A percentile compares a stretch with the other conserved stretches of the same genome.
phyloP scores from a whole-genome alignment of 2,888 invertebrate genomes.

The Rhagonycha fulva region DNA sequence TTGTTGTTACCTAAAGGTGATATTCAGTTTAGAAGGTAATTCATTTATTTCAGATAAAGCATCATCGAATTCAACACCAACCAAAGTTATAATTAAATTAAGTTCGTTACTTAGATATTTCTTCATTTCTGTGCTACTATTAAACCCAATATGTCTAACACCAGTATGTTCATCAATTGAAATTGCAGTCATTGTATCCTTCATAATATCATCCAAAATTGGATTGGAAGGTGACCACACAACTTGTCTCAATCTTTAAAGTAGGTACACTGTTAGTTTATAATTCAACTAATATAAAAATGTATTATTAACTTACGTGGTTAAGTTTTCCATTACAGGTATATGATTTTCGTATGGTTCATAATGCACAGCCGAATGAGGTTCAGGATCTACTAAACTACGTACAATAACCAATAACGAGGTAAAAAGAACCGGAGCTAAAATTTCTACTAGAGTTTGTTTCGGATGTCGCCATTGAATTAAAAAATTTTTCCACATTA shows the following conservation, averaged over 20 bases:
- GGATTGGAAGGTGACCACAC: constrained; percentile 23
- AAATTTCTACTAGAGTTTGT: constrained; percentile 68
- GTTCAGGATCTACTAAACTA: constrained; percentile 64
- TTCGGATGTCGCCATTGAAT: constrained; percentile 73
- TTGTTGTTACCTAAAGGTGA: constrained; percentile 56
- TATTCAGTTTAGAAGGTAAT: constrained; percentile 58
- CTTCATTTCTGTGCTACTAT: background rate
- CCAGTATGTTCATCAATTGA: background rate
- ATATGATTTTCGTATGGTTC: constrained; percentile 11
- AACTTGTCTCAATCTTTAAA: constrained; percentile 12
- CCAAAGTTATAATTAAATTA: constrained; percentile 45
- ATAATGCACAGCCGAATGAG: constrained; percentile 36
- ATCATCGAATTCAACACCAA: constrained; percentile 66
- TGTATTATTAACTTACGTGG: constrained; percentile 9
- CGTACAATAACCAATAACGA: constrained; percentile 72
- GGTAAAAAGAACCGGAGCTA: constrained; percentile 68
- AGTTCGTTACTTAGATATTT: constrained; percentile 13
- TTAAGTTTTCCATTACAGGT: constrained; percentile 7
- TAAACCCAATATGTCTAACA: background rate
- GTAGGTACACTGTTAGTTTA: background rate
- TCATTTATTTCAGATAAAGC: constrained; percentile 51
- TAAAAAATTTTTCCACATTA: constrained; percentile 83
- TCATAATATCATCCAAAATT: constrained; percentile 9
- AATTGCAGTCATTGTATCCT: background rate
- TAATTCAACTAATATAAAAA: background rate